Percentiles rank a stretch among this genome's conserved stretches.
Conservation (phyloP, 2,113 vertebrate species). For the Rhabdomys dilectus region DNA sequence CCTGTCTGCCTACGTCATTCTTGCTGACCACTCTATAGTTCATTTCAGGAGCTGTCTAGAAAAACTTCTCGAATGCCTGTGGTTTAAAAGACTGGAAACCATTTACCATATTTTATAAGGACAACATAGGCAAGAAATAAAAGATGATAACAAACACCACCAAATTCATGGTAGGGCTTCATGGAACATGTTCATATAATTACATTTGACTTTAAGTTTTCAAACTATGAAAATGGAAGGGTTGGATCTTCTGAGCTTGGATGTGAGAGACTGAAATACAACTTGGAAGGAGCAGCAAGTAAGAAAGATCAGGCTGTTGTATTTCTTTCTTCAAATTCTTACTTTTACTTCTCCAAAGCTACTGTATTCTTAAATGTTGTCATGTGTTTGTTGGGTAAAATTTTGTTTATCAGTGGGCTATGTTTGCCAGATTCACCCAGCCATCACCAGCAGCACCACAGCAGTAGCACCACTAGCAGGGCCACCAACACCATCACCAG, state of each 20-base stretch:
- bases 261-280: background rate
- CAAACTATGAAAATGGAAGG: background rate
- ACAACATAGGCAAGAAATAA: background rate
- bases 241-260: background rate
- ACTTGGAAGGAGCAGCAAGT: background rate
- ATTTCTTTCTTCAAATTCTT: background rate
- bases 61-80: background rate
- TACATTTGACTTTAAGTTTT: conserved; percentile 11
- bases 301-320: background rate
- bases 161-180: background rate
- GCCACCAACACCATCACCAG: background rate
- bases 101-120: background rate
- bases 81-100: background rate
- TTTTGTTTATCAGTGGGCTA: background rate
- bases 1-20: background rate
- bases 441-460: background rate
- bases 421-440: no score
- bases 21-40: background rate
- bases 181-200: background rate
- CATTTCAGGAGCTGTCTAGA: background rate
- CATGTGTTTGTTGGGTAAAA: background rate
- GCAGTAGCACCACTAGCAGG: background rate
- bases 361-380: background rate
- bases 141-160: conserved; percentile 18
- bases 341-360: background rate